These are phyloP conservation scores for Callitettix versicolor DNA, from an alignment of 1,140 invertebrate species.

Conservation along the genomic window DNA sequence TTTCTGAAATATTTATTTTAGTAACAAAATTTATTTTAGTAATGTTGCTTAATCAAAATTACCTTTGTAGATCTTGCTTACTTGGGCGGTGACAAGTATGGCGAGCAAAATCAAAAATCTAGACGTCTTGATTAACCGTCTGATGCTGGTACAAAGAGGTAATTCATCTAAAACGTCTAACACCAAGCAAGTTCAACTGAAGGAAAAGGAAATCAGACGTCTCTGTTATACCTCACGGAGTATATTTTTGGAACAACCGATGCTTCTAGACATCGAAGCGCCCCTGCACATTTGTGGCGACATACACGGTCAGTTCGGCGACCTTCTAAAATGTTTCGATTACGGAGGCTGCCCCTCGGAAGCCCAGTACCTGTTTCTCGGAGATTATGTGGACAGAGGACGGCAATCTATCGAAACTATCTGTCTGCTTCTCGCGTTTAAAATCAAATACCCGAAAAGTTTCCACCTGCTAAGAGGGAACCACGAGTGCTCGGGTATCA, in stretches of 20 bases:
- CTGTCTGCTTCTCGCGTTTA: slow-evolving; percentile 79
- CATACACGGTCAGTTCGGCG: slow-evolving; percentile 75
- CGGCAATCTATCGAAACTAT: slow-evolving; percentile 79
- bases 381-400: slow-evolving; percentile 85
- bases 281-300: slow-evolving; percentile 61
- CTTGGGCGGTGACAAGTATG: too few relatives aligned
- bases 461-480: slow-evolving; percentile 83
- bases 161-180: slow-evolving; percentile 54
- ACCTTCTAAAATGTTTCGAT: slow-evolving; percentile 86
- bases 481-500: slow-evolving; percentile 78
- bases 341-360: slow-evolving; percentile 95
- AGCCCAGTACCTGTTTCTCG: slow-evolving; percentile 90
- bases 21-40: too few relatives aligned
- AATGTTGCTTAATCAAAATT: too few relatives aligned
- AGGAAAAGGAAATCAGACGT: slow-evolving; percentile 48
- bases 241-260: slow-evolving; percentile 56
- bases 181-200: slow-evolving; percentile 59
- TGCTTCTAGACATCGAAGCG: slow-evolving; percentile 39
- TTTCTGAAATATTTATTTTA: too few relatives aligned
- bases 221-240: slow-evolving; percentile 33
- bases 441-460: slow-evolving; percentile 92
- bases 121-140: slow-evolving; percentile 84
- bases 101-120: too few relatives aligned
- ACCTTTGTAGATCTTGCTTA: too few relatives aligned
- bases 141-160: slow-evolving; percentile 72